Evolutionary conservation across 1,140 invertebrate genomes (phyloP).

Genomic region (Streblospio benedicti): DNA sequence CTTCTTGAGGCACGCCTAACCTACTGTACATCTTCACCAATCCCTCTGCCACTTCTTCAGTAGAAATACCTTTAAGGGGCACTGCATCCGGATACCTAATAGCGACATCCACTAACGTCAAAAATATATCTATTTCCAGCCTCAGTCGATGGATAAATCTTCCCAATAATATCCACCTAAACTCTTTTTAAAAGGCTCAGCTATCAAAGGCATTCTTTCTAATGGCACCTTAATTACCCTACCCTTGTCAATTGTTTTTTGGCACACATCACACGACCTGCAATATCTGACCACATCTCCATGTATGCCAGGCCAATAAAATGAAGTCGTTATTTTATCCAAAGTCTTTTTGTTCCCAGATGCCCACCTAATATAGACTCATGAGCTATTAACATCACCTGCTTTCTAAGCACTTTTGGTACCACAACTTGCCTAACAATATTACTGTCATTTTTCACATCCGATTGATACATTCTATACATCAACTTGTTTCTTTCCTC

Average conservation of each 20-base stretch:
- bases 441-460: too few species aligned
- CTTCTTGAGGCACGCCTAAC: too few species aligned
- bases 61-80: too few species aligned
- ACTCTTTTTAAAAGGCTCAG: conserved; percentile 5
- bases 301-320: conserved; percentile 7
- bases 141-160: too few species aligned
- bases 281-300: conserved; percentile 5
- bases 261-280: conserved; percentile 10
- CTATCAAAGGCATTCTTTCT: conserved; percentile 7
- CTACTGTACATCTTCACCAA: too few species aligned
- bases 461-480: too few species aligned
- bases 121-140: too few species aligned
- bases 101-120: too few species aligned
- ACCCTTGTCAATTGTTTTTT: conserved; percentile 10
- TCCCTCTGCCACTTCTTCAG: too few species aligned
- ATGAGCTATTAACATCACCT: neutral
- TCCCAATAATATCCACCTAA: neutral
- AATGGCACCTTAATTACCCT: conserved; percentile 3
- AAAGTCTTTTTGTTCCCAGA: conserved; percentile 1
- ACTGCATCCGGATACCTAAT: too few species aligned
- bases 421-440: neutral
- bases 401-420: neutral
- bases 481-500: too few species aligned
- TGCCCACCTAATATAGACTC: neutral
- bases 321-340: neutral